Conservation (phyloP, 2,888 invertebrate genomes). For the Steinernema carpocapsae region DNA sequence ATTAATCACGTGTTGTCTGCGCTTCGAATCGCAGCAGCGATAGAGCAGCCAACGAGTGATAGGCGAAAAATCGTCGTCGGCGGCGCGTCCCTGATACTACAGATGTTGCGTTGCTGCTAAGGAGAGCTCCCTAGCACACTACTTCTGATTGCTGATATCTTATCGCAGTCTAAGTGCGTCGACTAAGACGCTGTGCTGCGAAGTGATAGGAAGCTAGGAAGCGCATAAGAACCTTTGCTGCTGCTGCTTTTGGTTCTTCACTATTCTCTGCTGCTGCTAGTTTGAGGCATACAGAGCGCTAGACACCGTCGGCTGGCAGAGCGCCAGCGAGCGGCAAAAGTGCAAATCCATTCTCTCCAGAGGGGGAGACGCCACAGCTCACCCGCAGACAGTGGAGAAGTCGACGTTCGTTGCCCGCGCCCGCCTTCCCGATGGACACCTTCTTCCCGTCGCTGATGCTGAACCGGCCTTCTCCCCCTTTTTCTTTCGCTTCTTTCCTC, state of each 20-base stretch:
- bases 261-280: not conserved
- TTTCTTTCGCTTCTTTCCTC: slow-evolving; percentile 22
- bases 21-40: not conserved
- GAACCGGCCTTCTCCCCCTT: slow-evolving; percentile 29
- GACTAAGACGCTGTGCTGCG: not conserved
- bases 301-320: slow-evolving; percentile 21
- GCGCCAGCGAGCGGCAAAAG: slow-evolving; percentile 28
- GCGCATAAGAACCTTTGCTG: not conserved
- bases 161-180: not conserved
- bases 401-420: slow-evolving; percentile 10
- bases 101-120: slow-evolving; percentile 12
- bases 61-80: slow-evolving; percentile 25
- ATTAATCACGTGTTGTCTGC: slow-evolving; percentile 26
- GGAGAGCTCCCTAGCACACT: not conserved
- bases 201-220: not conserved
- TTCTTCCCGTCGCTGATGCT: not conserved
- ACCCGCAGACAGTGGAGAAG: too few relatives aligned
- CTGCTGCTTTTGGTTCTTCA: not conserved
- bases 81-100: not conserved
- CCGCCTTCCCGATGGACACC: slow-evolving; percentile 10
- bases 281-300: not conserved
- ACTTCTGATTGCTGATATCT: too few relatives aligned
- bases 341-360: slow-evolving; percentile 24
- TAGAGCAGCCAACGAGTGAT: too few relatives aligned
- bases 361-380: too few relatives aligned